Conservation (phyloP, 2,888 invertebrate genomes). For the Cosmorhoe ocellata region DNA sequence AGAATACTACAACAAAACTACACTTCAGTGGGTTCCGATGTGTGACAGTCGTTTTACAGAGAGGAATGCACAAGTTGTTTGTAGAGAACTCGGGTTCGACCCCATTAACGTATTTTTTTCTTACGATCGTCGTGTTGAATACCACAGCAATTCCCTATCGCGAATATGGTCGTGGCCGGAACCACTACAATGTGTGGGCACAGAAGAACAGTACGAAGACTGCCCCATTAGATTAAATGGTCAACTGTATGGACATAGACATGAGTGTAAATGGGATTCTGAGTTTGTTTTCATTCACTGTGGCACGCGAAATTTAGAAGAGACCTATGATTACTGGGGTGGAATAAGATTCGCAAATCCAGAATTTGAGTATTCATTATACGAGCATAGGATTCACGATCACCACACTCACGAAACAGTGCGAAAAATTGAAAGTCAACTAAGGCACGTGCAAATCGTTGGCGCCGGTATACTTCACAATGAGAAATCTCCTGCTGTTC, state of each 20-base stretch:
- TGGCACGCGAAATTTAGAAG: conserved; percentile 86
- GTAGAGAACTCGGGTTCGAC: conserved; percentile 95
- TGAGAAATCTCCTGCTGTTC: conserved; percentile 96
- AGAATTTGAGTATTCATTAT: conserved; percentile 93
- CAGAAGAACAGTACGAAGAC: conserved; percentile 89
- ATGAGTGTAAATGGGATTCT: conserved; percentile 94
- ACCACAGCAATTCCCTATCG: conserved; percentile 93
- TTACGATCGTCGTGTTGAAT: conserved; percentile 92
- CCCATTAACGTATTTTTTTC: conserved; percentile 94
- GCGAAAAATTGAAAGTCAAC: conserved; percentile 87
- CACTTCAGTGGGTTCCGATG: conserved; percentile 97
- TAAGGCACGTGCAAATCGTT: conserved; percentile 91
- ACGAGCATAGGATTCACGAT: conserved; percentile 91
- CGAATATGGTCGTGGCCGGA: conserved; percentile 98
- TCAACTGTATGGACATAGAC: conserved; percentile 91
- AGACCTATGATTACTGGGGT: conserved; percentile 93
- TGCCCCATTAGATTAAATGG: conserved; percentile 95
- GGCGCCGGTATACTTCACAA: conserved; percentile 98
- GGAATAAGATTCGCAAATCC: conserved; percentile 96
- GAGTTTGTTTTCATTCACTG: conserved; percentile 97
- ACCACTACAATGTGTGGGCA: conserved; percentile 91
- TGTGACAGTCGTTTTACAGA: conserved; percentile 98
- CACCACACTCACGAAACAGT: conserved; percentile 88
- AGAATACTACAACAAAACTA: conserved; percentile 97
- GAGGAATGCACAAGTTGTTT: conserved; percentile 97